These are phyloP conservation scores for Brachionus manjavacas DNA, from an alignment of 1,140 invertebrate species.

Conservation along the genomic window DNA sequence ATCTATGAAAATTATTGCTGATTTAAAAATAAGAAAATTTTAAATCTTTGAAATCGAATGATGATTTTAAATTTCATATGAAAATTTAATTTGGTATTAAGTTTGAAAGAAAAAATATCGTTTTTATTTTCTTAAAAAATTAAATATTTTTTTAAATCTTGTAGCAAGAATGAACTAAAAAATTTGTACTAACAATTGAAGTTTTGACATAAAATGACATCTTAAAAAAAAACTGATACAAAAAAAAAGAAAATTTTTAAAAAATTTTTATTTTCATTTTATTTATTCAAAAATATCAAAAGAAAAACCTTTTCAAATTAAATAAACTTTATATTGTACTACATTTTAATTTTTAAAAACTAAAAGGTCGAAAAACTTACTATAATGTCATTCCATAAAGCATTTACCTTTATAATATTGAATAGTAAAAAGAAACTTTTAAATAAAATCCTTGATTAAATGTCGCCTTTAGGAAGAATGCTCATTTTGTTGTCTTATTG, in stretches of 20 bases:
- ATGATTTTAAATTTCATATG: too few species aligned
- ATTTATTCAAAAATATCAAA: not conserved
- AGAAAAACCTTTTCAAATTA: not conserved
- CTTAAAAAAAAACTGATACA: not conserved
- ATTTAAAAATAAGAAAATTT: too few species aligned
- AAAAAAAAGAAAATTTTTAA: not conserved
- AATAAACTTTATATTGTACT: not conserved
- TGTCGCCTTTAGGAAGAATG: not conserved
- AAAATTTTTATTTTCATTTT: not conserved
- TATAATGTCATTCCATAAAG: slow-evolving; percentile 3
- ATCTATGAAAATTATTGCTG: too few species aligned
- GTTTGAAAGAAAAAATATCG: too few species aligned
- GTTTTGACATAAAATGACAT: not conserved
- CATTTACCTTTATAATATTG: not conserved
- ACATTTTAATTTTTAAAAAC: not conserved
- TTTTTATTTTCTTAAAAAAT: too few species aligned
- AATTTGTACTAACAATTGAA: too few species aligned
- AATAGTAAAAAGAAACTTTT: not conserved
- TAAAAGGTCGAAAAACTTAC: not conserved
- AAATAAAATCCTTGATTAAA: slow-evolving; percentile 8
- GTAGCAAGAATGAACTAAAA: not conserved
- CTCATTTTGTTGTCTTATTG: slow-evolving; percentile 4
- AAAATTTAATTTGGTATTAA: too few species aligned
- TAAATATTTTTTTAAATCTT: not conserved
- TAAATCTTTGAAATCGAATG: too few species aligned